Percentiles rank a stretch among this genome's conserved stretches.
These are phyloP conservation scores for Limnodromus scolopaceus DNA, from an alignment of 2,797 vertebrate genomes.

Conservation along the genomic window DNA sequence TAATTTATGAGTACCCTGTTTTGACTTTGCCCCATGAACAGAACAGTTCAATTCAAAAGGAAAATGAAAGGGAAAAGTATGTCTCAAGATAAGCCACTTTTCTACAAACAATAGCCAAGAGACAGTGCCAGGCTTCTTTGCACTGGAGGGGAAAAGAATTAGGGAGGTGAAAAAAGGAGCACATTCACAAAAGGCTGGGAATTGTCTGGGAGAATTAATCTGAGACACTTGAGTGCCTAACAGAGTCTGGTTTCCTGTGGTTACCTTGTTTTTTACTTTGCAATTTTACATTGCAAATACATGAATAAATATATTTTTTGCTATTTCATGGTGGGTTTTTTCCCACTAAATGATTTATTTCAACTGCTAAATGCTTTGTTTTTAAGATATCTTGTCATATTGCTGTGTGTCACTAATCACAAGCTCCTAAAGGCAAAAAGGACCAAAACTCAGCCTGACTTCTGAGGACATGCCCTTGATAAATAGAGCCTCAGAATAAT, in stretches of 20 bases:
- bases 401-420: fast-evolving
- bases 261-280: not conserved
- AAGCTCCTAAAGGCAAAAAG: not conserved
- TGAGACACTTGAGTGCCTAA: not conserved
- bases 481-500: not conserved
- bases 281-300: not conserved
- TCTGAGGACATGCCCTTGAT: not conserved
- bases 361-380: not conserved
- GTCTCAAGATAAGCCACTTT: conserved; percentile 59
- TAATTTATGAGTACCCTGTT: conserved; percentile 33
- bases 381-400: not conserved
- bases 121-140: conserved; percentile 56
- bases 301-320: not conserved
- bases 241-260: not conserved
- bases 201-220: conserved; percentile 2
- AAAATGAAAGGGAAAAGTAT: conserved; percentile 63
- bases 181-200: conserved; percentile 21
- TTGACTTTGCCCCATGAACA: conserved; percentile 13
- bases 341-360: not conserved
- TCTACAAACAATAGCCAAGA: conserved; percentile 43
- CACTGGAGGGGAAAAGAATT: conserved; percentile 12
- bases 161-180: conserved; percentile 3
- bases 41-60: conserved; percentile 43
- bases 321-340: not conserved
- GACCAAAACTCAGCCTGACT: not conserved